Base-by-base conservation (phyloP, 2,888 invertebrate species). In the Phaonia tiefii region DNA sequence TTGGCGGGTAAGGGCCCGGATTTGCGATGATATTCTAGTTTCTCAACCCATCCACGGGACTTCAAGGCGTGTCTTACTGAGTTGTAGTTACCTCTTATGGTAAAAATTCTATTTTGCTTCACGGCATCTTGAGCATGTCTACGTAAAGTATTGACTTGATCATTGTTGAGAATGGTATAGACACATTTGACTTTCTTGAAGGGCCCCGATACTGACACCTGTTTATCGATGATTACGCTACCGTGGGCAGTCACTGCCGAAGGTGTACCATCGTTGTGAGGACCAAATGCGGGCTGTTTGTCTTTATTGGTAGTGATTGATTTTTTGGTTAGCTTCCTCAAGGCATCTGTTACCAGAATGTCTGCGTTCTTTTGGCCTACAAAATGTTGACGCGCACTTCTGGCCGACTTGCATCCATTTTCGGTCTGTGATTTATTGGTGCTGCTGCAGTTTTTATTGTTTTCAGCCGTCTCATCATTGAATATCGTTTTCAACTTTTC, bases 1-100 rank as follows among this genome's bases (percentile, higher is more conserved):
- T 83, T 85, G 11, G 84, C 80, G 0, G 89, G 87, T 39, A 86
- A 83, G 0, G 86, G 86, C 31, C 86, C 75, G 7, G 88, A 86
- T 67, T 89, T 90, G n/a, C 90, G 86, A 79, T 91, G 90, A 44
- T 86, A 83, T 76, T 91, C 91, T 25, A 91, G 82, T 78, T 91
- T 91, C 77, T 91, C 91, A 1, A 91, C 90, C 96, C 96, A 96
- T 1, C 95, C 95, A 56, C 96, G 91, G 51, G 93, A 92, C 2
- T 93, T 88, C 7, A 96, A 91, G 1, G 95, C 95, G 80, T 94
- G 92, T 3, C 95, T 92, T 8, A 96, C 92, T 0, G 95, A 93
- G 8, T 94, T 93, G 89, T 94, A 95, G 66, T 94, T 94, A 1
- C 95, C 95, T 85, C 93, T 93, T 88, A 94, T 94, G 86, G 94